Evolutionary conservation across 2,797 vertebrate genomes (phyloP), one percentile per base, ranked within the genome.

Genomic region (Notolabrus celidotus): DNA sequence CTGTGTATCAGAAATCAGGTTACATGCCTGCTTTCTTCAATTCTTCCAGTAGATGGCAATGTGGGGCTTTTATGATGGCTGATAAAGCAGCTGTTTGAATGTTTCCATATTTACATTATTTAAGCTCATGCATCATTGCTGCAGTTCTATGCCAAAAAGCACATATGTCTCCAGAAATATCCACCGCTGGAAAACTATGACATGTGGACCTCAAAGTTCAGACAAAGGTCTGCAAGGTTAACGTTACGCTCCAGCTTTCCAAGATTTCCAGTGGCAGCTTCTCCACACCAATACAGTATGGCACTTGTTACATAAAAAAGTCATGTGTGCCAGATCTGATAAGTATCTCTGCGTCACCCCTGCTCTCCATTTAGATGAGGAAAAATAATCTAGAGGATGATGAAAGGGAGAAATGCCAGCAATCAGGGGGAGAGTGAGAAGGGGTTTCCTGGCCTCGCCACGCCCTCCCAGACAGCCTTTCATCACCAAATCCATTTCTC

Each of bases 11-110:
- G 34, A 36, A 12, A 14, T 10, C 34, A 36, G 10, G 33, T 8
- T 33, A 5, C 25, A 27, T 3, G 5, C 12, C 14, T 50, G 17
- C 12, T 62, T 27, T 45, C 1, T 59, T 23, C 56, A 0, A 1
- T 42, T 58, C 52, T 3, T 6, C 86, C 92, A 92, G 87, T 71
- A 82, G 91, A 75, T 87, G 89, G 84, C 87, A 68, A 64, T 60
- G 20, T 77, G 25, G 57, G 50, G 53, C 66, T 67, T 57, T 39
- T 38, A 38, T 60, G 9, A 39, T 1, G 27, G 42, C 16, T 4
- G 27, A 47, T 7, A 15, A 11, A 29, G 38, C n/a, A 11, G 31
- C 46, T 25, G 25, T 9, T 47, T 5, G 2, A 23, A 47, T 33
- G 3, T 34, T 25, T 66, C n/a, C 15, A 49, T 25, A 67, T 61